Percentiles rank a stretch among this genome's conserved stretches.
Evolutionary conservation across 2,113 vertebrate species (phyloP).

Genomic region (Xenopus tropicalis): DNA sequence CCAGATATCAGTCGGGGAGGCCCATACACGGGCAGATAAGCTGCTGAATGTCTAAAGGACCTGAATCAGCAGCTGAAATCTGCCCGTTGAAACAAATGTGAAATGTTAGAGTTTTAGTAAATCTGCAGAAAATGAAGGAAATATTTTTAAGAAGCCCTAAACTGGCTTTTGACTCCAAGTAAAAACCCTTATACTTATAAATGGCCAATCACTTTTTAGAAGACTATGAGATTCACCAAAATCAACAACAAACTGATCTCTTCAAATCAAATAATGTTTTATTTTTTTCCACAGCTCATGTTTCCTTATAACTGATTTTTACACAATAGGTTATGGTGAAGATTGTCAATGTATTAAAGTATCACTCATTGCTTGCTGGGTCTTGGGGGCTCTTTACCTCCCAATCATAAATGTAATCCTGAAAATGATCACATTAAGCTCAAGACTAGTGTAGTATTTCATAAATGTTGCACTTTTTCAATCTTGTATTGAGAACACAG

Average conservation of each 20-base stretch:
- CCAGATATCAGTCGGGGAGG: no score
- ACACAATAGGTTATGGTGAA: conserved; percentile 1
- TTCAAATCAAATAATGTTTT: not conserved
- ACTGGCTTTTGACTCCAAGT: conserved; percentile 8
- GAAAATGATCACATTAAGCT: conserved; percentile 35
- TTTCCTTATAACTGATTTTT: not conserved
- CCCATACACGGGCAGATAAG: no score
- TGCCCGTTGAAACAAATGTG: no score
- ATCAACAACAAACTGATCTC: not conserved
- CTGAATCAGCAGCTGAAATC: no score
- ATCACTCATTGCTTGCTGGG: conserved; percentile 31
- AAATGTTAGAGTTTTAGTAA: no score
- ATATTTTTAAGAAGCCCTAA: not conserved
- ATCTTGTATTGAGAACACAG: conserved; percentile 43
- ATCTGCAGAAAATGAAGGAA: no score
- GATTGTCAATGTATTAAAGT: conserved; percentile 20
- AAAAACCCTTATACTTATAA: conserved; percentile 1
- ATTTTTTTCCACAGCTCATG: conserved; percentile 11
- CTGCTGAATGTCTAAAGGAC: no score
- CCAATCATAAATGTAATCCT: conserved; percentile 24
- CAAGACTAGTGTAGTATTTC: conserved; percentile 43
- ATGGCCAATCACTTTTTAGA: not conserved
- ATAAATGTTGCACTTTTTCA: conserved; percentile 46
- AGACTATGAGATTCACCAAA: not conserved
- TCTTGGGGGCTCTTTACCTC: conserved; percentile 3